Base-by-base conservation (phyloP, 37 sponge, comb jelly and placozoan species). In the Diacarnus erythraeanus region DNA sequence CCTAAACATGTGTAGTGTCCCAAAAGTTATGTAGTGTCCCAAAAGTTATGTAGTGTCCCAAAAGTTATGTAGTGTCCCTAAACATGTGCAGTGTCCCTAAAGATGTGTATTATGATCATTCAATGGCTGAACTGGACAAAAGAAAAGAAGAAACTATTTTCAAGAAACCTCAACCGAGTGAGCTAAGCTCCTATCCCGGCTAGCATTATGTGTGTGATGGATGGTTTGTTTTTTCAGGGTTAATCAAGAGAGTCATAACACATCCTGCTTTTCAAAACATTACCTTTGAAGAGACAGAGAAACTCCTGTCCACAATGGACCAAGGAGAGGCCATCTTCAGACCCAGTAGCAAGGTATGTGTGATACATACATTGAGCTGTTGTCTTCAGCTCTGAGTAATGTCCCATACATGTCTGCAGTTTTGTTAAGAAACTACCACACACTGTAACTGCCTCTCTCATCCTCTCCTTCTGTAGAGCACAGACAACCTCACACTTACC, bases 301-400 rank as follows among this genome's bases (percentile, higher is more conserved):
- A 86, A 58, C 3, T 64, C 5, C 77, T 98, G 40, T 85, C 79
- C 15, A 65, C 61, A 15, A 64, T 87, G 77, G 90, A 96, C 1
- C 84, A 81, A 57, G 99, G 99, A 47, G 97, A 96, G n/a, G 88
- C 86, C 71, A 85, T 98, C 41, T 94, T 98, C 57, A 84, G 99
- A 83, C 99, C 99, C 0, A 96, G 96, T 37, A 86, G 90, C 44
- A 93, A 94, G 80, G 99, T 93, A 67, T 44, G 61, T 42, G 17
- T 75, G 17, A 57, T 33, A 17, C 60, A 30, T 33, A 2, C 76
- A 4, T 75, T 21, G 26, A 21, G 39, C 8, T 27, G 10, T 22
- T 41, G 56, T 23, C 17, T 54, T 29, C 23, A n/a, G n/a, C n/a
- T 51, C n/a, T 20, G 5, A 12, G 31, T 51, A 74, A 31, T 54